Conservation (phyloP, 1,140 invertebrate species). For the Pseudomyrmex pallidus region DNA sequence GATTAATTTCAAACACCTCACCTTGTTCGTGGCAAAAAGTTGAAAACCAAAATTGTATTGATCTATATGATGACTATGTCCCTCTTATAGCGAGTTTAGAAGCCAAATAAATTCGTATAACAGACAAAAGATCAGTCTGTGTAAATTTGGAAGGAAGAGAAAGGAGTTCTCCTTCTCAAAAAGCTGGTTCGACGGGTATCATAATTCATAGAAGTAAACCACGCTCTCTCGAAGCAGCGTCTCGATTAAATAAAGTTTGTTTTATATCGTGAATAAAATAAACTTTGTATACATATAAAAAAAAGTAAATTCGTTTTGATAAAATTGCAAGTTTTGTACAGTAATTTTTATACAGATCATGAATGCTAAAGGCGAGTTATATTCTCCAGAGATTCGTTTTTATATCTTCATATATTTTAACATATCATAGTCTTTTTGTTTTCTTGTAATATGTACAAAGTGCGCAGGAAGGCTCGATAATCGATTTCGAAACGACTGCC, state of each 20-base stretch:
- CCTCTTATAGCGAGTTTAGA: constrained; percentile 40
- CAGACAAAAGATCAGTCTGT: not conserved
- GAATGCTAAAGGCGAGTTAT: too few species aligned
- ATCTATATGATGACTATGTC: not conserved
- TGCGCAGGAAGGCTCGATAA: constrained; percentile 87
- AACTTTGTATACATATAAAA: not conserved
- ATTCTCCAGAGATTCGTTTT: too few species aligned
- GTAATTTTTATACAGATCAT: too few species aligned
- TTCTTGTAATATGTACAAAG: constrained; percentile 85
- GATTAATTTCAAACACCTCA: not conserved
- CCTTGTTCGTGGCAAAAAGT: not conserved
- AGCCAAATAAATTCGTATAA: not conserved
- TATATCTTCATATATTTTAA: constrained; percentile 65
- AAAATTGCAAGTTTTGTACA: too few species aligned
- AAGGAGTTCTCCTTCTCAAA: constrained; percentile 8
- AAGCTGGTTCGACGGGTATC: constrained; percentile 23
- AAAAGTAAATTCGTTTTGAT: not conserved
- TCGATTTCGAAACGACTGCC: constrained; percentile 87
- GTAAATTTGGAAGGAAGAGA: not conserved
- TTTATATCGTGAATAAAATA: not conserved
- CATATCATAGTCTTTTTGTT: constrained; percentile 82
- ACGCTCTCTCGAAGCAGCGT: not conserved
- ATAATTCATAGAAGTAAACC: constrained; percentile 13
- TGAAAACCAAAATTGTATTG: not conserved
- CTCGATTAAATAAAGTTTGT: not conserved